Conservation (phyloP, 2,797 vertebrate species). For the Squalus acanthias region DNA sequence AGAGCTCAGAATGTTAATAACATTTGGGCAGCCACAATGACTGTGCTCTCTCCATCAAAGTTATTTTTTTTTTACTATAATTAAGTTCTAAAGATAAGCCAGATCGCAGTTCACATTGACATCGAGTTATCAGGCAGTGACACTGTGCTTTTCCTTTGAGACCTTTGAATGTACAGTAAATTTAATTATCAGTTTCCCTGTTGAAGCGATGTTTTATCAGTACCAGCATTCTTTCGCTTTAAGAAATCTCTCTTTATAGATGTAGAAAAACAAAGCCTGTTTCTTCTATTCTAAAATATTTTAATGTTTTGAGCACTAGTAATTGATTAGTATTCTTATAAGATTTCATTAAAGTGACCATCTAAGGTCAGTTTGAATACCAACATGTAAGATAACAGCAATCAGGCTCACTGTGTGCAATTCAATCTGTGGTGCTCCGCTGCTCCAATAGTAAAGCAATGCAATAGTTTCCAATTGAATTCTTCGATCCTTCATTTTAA, state of each 20-base stretch:
- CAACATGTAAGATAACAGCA: background rate
- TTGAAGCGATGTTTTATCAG: background rate
- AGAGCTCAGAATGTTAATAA: background rate
- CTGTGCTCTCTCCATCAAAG: conserved; percentile 12
- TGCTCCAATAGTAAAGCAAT: background rate
- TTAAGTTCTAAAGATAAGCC: conserved; percentile 16
- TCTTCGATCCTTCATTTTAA: background rate
- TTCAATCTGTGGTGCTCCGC: background rate
- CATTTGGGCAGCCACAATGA: background rate
- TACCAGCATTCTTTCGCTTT: background rate
- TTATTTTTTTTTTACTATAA: background rate
- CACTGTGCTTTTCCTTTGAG: background rate
- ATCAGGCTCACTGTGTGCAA: background rate
- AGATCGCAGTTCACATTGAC: background rate
- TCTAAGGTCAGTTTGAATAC: background rate
- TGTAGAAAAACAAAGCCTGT: background rate
- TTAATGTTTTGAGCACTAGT: background rate
- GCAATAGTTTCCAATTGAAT: background rate
- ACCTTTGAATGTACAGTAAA: background rate
- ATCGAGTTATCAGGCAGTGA: background rate
- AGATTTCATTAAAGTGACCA: background rate
- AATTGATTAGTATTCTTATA: background rate
- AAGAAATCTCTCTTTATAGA: background rate
- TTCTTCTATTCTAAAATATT: background rate
- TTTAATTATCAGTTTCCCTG: background rate